Evolutionary conservation across 92 coral and sea anemone species (phyloP), one percentile per base, ranked within the genome.

Genomic region (Actinernus sp.): DNA sequence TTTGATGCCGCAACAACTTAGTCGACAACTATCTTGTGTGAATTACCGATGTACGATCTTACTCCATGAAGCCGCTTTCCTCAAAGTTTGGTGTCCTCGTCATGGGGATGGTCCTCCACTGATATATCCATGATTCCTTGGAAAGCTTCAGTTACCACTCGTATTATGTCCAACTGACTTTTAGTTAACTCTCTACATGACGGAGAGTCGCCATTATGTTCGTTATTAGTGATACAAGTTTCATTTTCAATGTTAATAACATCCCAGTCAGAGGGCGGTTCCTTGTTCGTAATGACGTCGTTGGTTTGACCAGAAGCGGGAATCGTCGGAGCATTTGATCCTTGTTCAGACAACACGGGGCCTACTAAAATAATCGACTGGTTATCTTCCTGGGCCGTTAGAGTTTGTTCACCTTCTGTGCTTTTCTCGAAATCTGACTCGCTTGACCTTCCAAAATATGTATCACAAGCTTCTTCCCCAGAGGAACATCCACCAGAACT

Each of bases 141-240:
- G 49, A 90, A 90, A 0, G 97, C 97, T 19, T 73, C 96, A 16
- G 88, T 89, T 2, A 89, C 96, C 30, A 92, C 96, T 37, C 84
- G 87, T 6, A 90, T 64, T 12, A 90, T 80, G 21, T 90, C 97
- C 31, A 75, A 63, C 39, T 90, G 89, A 57, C 96, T 90, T 31
- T 32, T 79, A 22, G 76, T 86, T 7, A 90, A 68, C 25, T 75
- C 83, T n/a, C 41, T 68, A 13, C 53, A 53, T 25, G 10, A 23
- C 52, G 22, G 4, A 5, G 10, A 12, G 22, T 8, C 52, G 21
- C 52, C 19, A 6, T 34, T 34, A 34, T 34, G 8, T 6, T 6
- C 41, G 14, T 34, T 14, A 6, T 34, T 34, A 4, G 52, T 6
- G 17, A 9, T 23, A 5, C 18, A 8, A 18, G 8, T 17, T 18